Percentiles rank a stretch among this genome's conserved stretches.
Conservation (phyloP, 2,113 vertebrate genomes). For the Catharus fuscescens region DNA sequence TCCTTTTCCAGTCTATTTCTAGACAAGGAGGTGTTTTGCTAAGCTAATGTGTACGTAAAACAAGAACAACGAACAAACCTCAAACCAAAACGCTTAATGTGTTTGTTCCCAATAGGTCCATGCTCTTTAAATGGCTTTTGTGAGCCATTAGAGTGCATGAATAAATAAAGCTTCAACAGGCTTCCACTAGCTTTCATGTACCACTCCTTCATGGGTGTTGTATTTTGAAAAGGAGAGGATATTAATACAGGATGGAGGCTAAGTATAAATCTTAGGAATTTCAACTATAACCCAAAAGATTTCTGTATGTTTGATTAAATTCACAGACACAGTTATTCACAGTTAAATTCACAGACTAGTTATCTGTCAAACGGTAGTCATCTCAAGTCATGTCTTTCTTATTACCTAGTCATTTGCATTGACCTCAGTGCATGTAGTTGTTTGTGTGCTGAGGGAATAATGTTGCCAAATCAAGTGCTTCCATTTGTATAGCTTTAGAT, state of each 20-base stretch:
- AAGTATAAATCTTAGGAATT: neutral
- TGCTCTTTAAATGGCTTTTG: neutral
- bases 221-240: neutral
- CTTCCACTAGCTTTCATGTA: neutral
- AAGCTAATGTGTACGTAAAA: neutral
- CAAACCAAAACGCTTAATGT: neutral
- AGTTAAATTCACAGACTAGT: too few species aligned
- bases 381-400: neutral
- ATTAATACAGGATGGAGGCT: neutral
- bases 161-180: neutral
- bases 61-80: neutral
- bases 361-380: neutral
- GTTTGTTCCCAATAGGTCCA: neutral
- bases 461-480: neutral
- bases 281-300: neutral
- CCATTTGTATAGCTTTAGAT: neutral
- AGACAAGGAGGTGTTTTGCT: neutral
- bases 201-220: neutral
- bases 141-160: neutral
- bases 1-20: neutral
- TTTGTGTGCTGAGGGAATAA: neutral
- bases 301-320: neutral
- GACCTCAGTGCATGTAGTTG: neutral
- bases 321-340: neutral
- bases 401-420: neutral